A percentile compares a stretch with the other conserved stretches of the same genome.
phyloP scores from a whole-genome alignment of 1,140 invertebrate genomes.

The Berghia stephanieae region DNA sequence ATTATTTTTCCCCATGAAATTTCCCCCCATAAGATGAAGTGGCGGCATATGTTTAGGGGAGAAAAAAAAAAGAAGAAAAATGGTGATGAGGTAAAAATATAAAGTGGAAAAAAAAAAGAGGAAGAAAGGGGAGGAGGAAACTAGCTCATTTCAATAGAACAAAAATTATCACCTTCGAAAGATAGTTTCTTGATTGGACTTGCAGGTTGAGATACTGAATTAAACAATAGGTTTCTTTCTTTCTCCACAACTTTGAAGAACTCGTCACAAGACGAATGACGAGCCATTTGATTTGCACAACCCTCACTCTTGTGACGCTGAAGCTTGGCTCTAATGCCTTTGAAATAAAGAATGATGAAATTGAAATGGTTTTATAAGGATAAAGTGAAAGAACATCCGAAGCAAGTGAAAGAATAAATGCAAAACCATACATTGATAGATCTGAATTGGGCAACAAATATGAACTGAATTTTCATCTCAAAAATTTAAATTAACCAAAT shows the following conservation, averaged over 20 bases:
- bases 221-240: slow-evolving; percentile 56
- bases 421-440: neutral
- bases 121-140: neutral
- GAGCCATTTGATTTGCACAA: slow-evolving; percentile 32
- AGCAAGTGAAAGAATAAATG: neutral
- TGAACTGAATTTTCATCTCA: too few relatives aligned
- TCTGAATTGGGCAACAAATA: neutral
- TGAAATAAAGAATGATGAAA: too few relatives aligned
- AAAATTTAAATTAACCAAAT: too few relatives aligned
- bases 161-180: slow-evolving; percentile 38
- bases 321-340: too few relatives aligned
- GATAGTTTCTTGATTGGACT: slow-evolving; percentile 50
- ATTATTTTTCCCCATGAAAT: neutral
- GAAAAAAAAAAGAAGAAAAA: neutral
- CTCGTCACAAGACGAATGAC: slow-evolving; percentile 66
- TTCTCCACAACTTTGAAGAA: slow-evolving; percentile 64
- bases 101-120: neutral
- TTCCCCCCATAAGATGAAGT: neutral
- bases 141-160: neutral
- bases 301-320: neutral
- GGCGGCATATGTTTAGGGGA: neutral
- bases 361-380: neutral
- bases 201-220: slow-evolving; percentile 48
- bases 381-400: neutral
- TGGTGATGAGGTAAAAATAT: neutral